Percentiles rank a stretch among this genome's conserved stretches.
Evolutionary conservation across 2,113 vertebrate species (phyloP).

Genomic region (Atherinomorus stipes): DNA sequence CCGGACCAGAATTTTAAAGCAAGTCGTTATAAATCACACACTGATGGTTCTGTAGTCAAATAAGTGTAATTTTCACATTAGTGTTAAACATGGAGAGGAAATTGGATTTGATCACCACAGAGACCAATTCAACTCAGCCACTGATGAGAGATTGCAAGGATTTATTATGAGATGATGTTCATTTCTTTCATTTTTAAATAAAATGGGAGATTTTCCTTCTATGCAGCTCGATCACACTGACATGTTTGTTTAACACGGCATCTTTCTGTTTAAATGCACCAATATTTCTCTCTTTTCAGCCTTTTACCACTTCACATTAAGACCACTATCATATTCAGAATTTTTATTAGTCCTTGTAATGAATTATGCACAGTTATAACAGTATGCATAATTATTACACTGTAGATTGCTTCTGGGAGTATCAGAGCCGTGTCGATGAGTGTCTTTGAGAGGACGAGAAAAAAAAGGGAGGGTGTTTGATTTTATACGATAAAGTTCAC

Average conservation of each 20-base stretch:
- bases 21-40: not conserved
- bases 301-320: slow-evolving; percentile 47
- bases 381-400: slow-evolving; percentile 54
- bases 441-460: slow-evolving; percentile 15
- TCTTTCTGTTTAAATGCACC: slow-evolving; percentile 33
- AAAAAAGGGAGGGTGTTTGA: not conserved
- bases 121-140: not conserved
- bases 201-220: not conserved
- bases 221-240: not conserved
- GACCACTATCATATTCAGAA: slow-evolving; percentile 48
- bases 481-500: slow-evolving; percentile 22
- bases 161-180: not conserved
- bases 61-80: not conserved
- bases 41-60: not conserved
- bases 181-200: not conserved
- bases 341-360: slow-evolving; percentile 48
- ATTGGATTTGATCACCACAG: not conserved
- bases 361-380: slow-evolving; percentile 59
- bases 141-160: not conserved
- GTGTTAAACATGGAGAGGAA: not conserved
- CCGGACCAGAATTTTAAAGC: not conserved
- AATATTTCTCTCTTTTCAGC: not conserved
- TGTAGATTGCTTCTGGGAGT: slow-evolving; percentile 39
- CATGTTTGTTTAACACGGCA: slow-evolving; percentile 11
- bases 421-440: slow-evolving; percentile 4